Evolutionary conservation across 2,888 invertebrate species (phyloP).

Genomic region (Neoitamus cyanurus): DNA sequence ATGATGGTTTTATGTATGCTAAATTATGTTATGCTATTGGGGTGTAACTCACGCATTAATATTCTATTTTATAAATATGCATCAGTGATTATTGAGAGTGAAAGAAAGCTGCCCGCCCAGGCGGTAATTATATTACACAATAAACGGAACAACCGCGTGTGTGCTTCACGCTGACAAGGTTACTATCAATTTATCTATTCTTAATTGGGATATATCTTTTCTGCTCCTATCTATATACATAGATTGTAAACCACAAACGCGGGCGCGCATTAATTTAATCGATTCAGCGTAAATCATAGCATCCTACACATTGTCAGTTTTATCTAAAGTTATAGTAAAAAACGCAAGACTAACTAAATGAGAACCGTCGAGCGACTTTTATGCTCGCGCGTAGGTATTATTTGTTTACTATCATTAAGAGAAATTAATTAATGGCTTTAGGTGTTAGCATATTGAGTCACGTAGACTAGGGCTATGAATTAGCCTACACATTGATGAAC

Average conservation of each 20-base stretch:
- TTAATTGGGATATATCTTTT: neutral
- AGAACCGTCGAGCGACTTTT: neutral
- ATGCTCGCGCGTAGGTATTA: neutral
- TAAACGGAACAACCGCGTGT: neutral
- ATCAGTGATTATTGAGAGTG: neutral
- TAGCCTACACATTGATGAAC: neutral
- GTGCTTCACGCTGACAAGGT: neutral
- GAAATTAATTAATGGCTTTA: neutral
- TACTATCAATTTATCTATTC: neutral
- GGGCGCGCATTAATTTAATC: conserved; percentile 12
- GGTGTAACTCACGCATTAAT: neutral
- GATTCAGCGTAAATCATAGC: conserved; percentile 6
- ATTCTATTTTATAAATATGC: neutral
- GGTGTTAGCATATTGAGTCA: neutral
- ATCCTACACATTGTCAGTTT: neutral
- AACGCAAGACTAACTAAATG: neutral
- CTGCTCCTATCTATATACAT: neutral
- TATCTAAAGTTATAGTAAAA: neutral
- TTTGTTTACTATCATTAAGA: neutral
- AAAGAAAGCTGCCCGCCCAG: neutral
- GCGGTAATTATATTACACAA: neutral
- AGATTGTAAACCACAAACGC: neutral
- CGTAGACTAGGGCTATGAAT: neutral
- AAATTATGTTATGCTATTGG: no score
- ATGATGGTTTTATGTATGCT: neutral